Conservation (phyloP, 2,888 invertebrate species). For the Drosophila pseudotalamancana region DNA sequence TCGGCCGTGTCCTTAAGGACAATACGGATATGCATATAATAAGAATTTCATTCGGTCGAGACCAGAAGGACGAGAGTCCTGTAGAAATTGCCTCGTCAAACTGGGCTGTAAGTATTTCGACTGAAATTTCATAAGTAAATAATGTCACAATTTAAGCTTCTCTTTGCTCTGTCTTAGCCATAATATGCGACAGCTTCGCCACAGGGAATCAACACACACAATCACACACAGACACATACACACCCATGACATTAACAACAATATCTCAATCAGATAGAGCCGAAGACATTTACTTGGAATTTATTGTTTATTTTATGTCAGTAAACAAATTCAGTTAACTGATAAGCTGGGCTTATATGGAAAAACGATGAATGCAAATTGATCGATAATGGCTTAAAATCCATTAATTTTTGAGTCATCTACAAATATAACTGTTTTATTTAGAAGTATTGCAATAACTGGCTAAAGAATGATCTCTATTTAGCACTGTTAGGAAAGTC, state of each 20-base stretch:
- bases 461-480: too few relatives aligned
- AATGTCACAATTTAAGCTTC: slow-evolving; percentile 28
- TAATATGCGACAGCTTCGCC: neutral
- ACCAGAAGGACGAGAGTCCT: too few relatives aligned
- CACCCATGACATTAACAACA: slow-evolving; percentile 5
- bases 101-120: slow-evolving; percentile 8
- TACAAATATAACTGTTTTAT: too few relatives aligned
- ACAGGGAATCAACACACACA: too few relatives aligned
- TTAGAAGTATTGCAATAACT: too few relatives aligned
- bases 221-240: neutral
- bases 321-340: neutral
- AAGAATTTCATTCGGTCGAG: slow-evolving; percentile 12
- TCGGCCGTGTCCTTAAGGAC: neutral
- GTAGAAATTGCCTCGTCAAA: slow-evolving; percentile 8
- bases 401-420: too few relatives aligned
- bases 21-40: neutral
- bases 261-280: slow-evolving; percentile 19
- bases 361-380: too few relatives aligned
- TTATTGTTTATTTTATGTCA: slow-evolving; percentile 27
- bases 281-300: slow-evolving; percentile 6
- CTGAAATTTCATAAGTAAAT: slow-evolving; percentile 30
- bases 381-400: too few relatives aligned
- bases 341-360: too few relatives aligned
- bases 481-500: too few relatives aligned
- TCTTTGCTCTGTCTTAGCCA: slow-evolving; percentile 3